Conservation (phyloP, 2,113 vertebrate species). For the Cephalopterus ornatus region DNA sequence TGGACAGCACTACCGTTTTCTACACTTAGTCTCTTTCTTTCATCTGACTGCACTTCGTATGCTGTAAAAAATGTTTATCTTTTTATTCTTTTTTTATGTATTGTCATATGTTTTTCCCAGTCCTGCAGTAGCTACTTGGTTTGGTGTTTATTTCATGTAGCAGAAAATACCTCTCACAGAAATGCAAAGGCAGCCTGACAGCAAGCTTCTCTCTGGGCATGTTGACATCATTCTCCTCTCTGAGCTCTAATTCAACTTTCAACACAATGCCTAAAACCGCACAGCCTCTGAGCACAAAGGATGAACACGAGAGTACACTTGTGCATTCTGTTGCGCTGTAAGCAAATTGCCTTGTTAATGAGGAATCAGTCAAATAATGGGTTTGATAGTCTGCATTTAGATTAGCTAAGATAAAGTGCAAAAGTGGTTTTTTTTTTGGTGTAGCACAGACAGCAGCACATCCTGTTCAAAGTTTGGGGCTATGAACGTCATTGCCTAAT, state of each 20-base stretch:
- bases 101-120: background rate
- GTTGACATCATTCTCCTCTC: slow-evolving; percentile 56
- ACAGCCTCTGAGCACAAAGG: slow-evolving; percentile 39
- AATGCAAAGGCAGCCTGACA: slow-evolving; percentile 23
- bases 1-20: background rate
- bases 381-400: slow-evolving; percentile 6
- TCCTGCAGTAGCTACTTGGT: background rate
- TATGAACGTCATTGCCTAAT: background rate
- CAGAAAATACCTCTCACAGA: slow-evolving; percentile 39
- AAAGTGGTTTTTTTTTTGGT: background rate
- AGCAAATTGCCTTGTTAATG: slow-evolving; percentile 59
- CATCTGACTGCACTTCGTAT: background rate
- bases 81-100: background rate
- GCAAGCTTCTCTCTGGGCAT: slow-evolving; percentile 1
- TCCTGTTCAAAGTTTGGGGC: background rate
- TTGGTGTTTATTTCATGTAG: background rate
- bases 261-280: slow-evolving; percentile 34
- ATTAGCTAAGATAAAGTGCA: slow-evolving; percentile 12
- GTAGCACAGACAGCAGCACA: background rate
- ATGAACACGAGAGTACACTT: slow-evolving; percentile 32
- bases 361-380: slow-evolving; percentile 52
- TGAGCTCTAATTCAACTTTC: slow-evolving; percentile 52
- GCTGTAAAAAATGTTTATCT: background rate
- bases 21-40: background rate
- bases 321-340: slow-evolving; percentile 45